A percentile compares a stretch with the other conserved stretches of the same genome.
These are phyloP conservation scores for Glaucomys volans DNA, from an alignment of 2,113 vertebrate genomes.

Conservation along the genomic window DNA sequence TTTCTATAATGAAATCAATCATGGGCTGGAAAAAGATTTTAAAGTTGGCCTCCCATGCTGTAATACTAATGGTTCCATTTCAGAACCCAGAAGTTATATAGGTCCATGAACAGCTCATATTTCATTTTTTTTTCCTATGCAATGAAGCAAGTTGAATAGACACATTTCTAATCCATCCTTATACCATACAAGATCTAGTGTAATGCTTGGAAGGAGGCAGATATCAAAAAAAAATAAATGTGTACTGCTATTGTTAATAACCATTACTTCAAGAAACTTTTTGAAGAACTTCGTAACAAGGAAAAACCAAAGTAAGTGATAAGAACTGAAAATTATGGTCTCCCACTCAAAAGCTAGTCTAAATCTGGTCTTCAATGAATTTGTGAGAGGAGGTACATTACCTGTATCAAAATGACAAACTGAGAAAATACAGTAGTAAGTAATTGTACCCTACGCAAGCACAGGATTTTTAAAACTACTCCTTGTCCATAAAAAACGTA, in stretches of 20 bases:
- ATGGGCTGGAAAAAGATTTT: neutral
- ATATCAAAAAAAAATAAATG: constrained; percentile 28
- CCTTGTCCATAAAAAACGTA: neutral
- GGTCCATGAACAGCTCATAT: neutral
- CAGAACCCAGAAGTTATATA: neutral
- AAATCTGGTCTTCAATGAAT: neutral
- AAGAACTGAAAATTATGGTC: constrained; percentile 6
- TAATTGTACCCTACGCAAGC: neutral
- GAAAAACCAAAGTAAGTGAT: neutral
- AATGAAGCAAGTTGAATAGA: neutral
- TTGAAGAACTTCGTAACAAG: neutral
- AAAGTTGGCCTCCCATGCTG: neutral
- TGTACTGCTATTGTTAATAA: neutral
- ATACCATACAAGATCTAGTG: neutral
- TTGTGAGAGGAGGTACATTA: neutral
- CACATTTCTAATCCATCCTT: neutral
- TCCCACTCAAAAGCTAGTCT: neutral
- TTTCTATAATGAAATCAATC: constrained; percentile 30
- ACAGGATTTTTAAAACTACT: neutral
- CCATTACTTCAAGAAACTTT: neutral
- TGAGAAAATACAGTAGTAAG: neutral
- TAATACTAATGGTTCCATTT: neutral
- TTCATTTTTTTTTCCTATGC: neutral
- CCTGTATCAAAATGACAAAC: constrained; percentile 36
- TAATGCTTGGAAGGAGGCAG: neutral